Conservation (phyloP, 2,888 invertebrate genomes). For the Drosophila ezoana region DNA sequence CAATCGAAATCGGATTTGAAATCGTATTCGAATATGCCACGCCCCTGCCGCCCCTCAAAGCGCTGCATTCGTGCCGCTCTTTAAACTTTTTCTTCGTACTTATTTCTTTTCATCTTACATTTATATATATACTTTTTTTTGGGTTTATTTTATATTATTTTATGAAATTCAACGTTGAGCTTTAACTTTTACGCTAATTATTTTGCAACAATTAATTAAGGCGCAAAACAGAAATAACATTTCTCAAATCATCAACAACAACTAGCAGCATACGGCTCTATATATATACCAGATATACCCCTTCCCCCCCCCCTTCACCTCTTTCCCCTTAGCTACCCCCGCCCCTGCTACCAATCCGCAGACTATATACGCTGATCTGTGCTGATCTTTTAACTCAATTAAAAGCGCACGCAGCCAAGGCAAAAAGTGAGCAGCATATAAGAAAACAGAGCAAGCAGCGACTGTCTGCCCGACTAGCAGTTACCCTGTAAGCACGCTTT, state of each 20-base stretch:
- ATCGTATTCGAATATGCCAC: constrained; percentile 2
- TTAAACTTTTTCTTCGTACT: too few species aligned
- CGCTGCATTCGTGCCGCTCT: too few species aligned
- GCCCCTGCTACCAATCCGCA: constrained; percentile 27
- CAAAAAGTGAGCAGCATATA: constrained; percentile 1
- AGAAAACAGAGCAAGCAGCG: background rate
- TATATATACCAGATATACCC: constrained; percentile 7
- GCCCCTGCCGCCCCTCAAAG: constrained; percentile 3
- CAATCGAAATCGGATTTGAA: background rate
- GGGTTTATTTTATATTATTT: constrained; percentile 51
- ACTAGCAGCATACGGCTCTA: constrained; percentile 5
- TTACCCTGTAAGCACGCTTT: constrained; percentile 14
- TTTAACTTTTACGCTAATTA: constrained; percentile 80
- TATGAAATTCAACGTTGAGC: constrained; percentile 62
- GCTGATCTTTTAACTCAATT: constrained; percentile 79
- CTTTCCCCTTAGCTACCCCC: background rate
- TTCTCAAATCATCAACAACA: constrained; percentile 25
- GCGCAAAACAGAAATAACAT: constrained; percentile 67
- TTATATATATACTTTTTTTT: constrained; percentile 10
- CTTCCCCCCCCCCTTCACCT: background rate
- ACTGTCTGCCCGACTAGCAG: background rate
- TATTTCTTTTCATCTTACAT: background rate
- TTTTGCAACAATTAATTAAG: constrained; percentile 81
- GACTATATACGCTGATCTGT: constrained; percentile 63
- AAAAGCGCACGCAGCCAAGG: constrained; percentile 73